Percentiles rank a stretch among this genome's conserved stretches.
These are phyloP conservation scores for Lepidurus couesii DNA, from an alignment of 1,140 invertebrate genomes.

Conservation along the genomic window DNA sequence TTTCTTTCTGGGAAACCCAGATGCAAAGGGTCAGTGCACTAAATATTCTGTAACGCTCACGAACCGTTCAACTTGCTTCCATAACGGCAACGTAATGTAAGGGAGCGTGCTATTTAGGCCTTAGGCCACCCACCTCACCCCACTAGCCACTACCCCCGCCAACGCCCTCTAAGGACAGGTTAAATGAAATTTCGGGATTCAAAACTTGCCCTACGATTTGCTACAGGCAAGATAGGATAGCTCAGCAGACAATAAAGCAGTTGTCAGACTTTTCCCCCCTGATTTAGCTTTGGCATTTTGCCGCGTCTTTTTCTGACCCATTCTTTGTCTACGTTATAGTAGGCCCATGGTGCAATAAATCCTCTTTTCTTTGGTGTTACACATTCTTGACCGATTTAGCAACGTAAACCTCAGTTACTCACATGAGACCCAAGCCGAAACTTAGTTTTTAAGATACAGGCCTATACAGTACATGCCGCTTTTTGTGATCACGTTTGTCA, in stretches of 20 bases:
- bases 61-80: not conserved
- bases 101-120: not conserved
- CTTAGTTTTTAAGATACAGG: no score
- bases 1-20: not conserved
- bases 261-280: not conserved
- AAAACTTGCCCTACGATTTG: not conserved
- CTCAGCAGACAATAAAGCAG: not conserved
- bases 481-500: no score
- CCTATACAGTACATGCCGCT: no score
- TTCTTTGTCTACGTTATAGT: not conserved
- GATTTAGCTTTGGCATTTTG: not conserved
- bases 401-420: no score
- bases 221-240: not conserved
- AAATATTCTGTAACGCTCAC: not conserved
- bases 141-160: not conserved
- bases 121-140: not conserved
- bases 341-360: not conserved
- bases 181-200: not conserved
- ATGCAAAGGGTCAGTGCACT: not conserved
- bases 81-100: not conserved
- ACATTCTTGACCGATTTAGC: no score
- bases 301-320: not conserved
- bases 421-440: no score
- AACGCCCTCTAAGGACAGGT: not conserved
- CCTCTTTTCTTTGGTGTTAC: no score